These are phyloP conservation scores for Drosophila elegans DNA, from an alignment of 1,140 invertebrate genomes.

Conservation along the genomic window DNA sequence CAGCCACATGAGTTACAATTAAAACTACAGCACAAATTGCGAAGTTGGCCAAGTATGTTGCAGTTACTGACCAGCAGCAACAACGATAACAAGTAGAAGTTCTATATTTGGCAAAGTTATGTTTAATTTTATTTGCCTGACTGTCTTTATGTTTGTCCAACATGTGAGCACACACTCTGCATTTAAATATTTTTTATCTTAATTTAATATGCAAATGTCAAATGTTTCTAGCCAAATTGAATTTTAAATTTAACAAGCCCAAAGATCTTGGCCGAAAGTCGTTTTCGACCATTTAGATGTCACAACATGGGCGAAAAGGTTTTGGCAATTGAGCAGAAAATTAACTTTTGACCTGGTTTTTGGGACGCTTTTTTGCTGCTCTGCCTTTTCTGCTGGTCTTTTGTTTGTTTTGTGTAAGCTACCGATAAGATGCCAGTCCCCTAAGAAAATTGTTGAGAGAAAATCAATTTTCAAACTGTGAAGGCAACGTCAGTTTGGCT, in stretches of 20 bases:
- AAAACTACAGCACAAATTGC: constrained; percentile 73
- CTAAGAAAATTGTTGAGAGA: constrained; percentile 13
- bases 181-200: constrained; percentile 74
- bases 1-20: constrained; percentile 74
- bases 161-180: constrained; percentile 12
- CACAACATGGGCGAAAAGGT: constrained; percentile 39
- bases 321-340: constrained; percentile 65
- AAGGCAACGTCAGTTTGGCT: constrained; percentile 34
- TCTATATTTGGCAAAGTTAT: constrained; percentile 58
- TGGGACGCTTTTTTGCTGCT: not conserved
- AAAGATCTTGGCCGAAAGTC: constrained; percentile 25
- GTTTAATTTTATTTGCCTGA: constrained; percentile 66
- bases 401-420: constrained; percentile 6
- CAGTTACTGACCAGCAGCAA: constrained; percentile 26
- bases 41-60: constrained; percentile 43
- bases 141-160: constrained; percentile 40
- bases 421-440: constrained; percentile 18
- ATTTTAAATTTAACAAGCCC: constrained; percentile 59
- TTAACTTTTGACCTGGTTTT: constrained; percentile 39
- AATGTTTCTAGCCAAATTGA: constrained; percentile 68
- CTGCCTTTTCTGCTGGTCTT: not conserved
- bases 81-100: constrained; percentile 30
- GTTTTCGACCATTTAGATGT: constrained; percentile 22
- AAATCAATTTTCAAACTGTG: constrained; percentile 36
- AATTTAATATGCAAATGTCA: constrained; percentile 81